A percentile compares a stretch with the other conserved stretches of the same genome.
Evolutionary conservation across 2,888 invertebrate genomes (phyloP).

Genomic region (Kryphioiulus occultus): DNA sequence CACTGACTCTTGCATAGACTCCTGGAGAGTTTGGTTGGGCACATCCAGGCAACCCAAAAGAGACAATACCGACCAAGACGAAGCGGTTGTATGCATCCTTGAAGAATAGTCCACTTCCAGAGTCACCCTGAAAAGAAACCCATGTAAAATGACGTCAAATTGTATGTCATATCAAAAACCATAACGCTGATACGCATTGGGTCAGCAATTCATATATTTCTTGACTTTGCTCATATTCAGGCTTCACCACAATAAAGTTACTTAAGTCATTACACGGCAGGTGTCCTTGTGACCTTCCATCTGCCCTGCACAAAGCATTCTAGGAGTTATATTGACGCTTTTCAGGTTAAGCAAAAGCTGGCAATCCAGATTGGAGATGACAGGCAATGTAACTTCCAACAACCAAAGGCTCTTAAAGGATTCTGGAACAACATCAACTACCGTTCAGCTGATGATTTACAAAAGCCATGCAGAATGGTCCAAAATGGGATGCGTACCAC

Average conservation of each 20-base stretch:
- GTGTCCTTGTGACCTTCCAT: conserved; percentile 33
- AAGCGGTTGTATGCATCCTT: background rate
- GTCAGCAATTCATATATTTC: too few relatives aligned
- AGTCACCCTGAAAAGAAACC: conserved; percentile 39
- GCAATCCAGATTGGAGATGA: background rate
- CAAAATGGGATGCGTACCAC: background rate
- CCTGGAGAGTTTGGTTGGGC: conserved; percentile 49
- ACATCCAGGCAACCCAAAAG: conserved; percentile 51
- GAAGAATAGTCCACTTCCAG: conserved; percentile 46
- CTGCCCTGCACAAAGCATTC: conserved; percentile 9
- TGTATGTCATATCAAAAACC: too few relatives aligned
- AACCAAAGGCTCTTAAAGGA: background rate
- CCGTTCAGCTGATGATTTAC: too few relatives aligned
- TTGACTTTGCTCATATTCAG: too few relatives aligned
- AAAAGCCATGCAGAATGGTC: background rate
- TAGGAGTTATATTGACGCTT: background rate
- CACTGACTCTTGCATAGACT: conserved; percentile 48
- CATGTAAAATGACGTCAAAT: too few relatives aligned
- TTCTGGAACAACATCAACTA: background rate
- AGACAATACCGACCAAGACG: conserved; percentile 48
- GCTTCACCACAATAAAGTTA: too few relatives aligned
- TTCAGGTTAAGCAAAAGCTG: background rate
- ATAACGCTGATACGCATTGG: too few relatives aligned
- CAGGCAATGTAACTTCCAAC: conserved; percentile 1
- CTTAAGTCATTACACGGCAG: background rate